phyloP scores from a whole-genome alignment of 2,888 invertebrate genomes.

The Stegophylla sp. region DNA sequence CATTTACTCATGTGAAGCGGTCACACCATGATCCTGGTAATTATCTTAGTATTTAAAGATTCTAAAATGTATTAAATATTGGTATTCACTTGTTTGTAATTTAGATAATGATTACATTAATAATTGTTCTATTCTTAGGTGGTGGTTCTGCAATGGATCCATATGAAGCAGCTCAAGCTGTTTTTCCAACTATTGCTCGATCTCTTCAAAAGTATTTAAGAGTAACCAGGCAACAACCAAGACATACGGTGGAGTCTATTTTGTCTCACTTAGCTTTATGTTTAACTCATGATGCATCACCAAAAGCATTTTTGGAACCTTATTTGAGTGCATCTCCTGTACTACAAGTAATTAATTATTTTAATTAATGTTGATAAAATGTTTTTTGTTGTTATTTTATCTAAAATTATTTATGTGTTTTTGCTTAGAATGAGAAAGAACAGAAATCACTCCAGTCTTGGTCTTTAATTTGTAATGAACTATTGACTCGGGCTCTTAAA shows the following conservation, averaged over 20 bases:
- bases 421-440: slow-evolving; percentile 76
- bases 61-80: background rate
- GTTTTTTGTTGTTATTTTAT: slow-evolving; percentile 1
- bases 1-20: slow-evolving; percentile 94
- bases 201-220: slow-evolving; percentile 95
- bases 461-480: slow-evolving; percentile 92
- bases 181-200: slow-evolving; percentile 95
- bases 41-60: background rate
- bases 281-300: slow-evolving; percentile 90
- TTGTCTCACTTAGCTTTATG: slow-evolving; percentile 89
- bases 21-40: slow-evolving; percentile 70
- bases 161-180: slow-evolving; percentile 95
- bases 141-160: slow-evolving; percentile 89
- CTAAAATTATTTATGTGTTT: background rate
- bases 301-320: slow-evolving; percentile 92
- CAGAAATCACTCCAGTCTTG: slow-evolving; percentile 85
- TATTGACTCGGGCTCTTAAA: slow-evolving; percentile 84
- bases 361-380: background rate
- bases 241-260: slow-evolving; percentile 93
- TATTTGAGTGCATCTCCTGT: slow-evolving; percentile 88
- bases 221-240: slow-evolving; percentile 93
- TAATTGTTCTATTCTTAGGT: slow-evolving; percentile 64
- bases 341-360: slow-evolving; percentile 68
- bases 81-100: background rate
- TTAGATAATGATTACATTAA: background rate